phyloP scores from a whole-genome alignment of 2,888 invertebrate species.

The Auanema sp. region DNA sequence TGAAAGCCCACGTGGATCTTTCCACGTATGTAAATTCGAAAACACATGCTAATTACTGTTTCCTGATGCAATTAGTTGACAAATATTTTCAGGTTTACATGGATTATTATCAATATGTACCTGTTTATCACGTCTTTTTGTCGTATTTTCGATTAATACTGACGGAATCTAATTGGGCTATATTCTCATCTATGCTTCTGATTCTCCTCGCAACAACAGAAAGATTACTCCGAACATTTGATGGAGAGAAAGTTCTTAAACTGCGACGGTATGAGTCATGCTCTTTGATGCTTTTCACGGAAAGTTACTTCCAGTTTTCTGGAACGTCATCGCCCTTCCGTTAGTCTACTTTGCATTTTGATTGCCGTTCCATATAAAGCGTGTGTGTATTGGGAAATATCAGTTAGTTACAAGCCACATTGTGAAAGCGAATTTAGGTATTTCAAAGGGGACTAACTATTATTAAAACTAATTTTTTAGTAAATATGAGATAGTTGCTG shows the following conservation, averaged over 20 bases:
- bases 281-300: no score
- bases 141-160: constrained; percentile 49
- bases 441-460: no score
- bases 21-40: no score
- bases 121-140: constrained; percentile 57
- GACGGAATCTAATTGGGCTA: constrained; percentile 48
- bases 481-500: constrained; percentile 39
- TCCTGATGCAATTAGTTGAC: constrained; percentile 7
- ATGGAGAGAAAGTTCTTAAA: constrained; percentile 33
- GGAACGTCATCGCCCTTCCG: constrained; percentile 50
- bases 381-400: constrained; percentile 58
- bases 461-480: constrained; percentile 31
- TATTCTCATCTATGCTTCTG: constrained; percentile 61
- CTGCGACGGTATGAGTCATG: constrained; percentile 37
- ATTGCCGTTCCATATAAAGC: constrained; percentile 56
- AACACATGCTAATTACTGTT: neutral
- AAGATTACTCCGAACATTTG: constrained; percentile 54
- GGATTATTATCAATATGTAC: constrained; percentile 55
- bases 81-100: constrained; percentile 49
- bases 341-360: constrained; percentile 48
- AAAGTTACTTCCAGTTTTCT: constrained; percentile 52
- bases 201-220: constrained; percentile 61
- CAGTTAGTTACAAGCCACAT: constrained; percentile 39
- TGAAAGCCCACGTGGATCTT: no score
- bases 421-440: constrained; percentile 42